These are phyloP conservation scores for Gibbula magus DNA, from an alignment of 2,888 invertebrate species.

Conservation along the genomic window DNA sequence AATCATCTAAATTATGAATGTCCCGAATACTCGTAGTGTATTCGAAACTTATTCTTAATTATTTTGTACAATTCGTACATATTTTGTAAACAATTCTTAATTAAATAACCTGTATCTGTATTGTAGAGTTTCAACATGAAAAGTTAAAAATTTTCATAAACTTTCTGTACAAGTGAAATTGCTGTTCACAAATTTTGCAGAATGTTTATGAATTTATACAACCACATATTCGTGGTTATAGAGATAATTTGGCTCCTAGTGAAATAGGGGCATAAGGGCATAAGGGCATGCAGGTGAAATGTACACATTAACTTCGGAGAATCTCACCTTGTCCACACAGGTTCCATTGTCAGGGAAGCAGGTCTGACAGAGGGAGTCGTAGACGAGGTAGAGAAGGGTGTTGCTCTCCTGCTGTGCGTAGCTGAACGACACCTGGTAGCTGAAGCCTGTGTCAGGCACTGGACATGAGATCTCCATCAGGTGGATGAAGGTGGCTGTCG, in stretches of 20 bases:
- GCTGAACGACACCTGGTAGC: conserved; percentile 37
- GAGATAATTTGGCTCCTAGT: not conserved
- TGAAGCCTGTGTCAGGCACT: conserved; percentile 34
- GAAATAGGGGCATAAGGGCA: not conserved
- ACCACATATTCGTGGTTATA: not conserved
- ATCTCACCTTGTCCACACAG: conserved; percentile 48
- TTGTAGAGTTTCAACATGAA: no score
- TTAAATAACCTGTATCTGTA: no score
- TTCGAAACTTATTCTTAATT: no score
- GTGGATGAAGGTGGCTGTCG: conserved; percentile 40
- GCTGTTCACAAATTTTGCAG: no score
- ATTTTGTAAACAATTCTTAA: no score
- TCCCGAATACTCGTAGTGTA: no score
- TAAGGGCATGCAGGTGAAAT: not conserved
- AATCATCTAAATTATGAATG: no score
- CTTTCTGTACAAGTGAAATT: no score
- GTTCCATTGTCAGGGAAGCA: conserved; percentile 34
- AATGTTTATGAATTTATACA: no score
- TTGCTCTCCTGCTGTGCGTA: conserved; percentile 36
- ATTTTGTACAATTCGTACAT: no score
- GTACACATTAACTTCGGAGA: not conserved
- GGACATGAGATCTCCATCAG: conserved; percentile 51
- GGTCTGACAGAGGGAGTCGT: conserved; percentile 48
- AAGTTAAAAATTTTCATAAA: no score
- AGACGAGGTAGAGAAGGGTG: conserved; percentile 41